Evolutionary conservation across 1,140 invertebrate species (phyloP).

Genomic region (Nylanderia fulva): DNA sequence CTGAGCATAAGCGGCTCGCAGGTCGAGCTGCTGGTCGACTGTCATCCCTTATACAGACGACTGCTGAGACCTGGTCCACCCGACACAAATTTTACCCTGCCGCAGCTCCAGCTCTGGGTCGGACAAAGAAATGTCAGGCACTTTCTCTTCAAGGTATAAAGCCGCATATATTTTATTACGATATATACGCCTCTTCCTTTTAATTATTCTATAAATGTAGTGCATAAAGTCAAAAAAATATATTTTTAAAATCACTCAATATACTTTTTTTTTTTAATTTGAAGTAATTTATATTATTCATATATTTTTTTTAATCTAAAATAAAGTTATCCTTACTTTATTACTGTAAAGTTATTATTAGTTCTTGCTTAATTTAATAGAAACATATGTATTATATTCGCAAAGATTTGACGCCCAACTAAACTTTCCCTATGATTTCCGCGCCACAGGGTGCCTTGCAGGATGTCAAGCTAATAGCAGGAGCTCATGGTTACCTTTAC

Average conservation of each 20-base stretch:
- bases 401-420: slow-evolving; percentile 42
- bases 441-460: slow-evolving; percentile 92
- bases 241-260: neutral
- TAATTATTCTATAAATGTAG: neutral
- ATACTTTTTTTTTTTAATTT: neutral
- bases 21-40: slow-evolving; percentile 94
- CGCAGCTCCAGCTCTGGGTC: slow-evolving; percentile 92
- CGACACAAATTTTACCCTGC: slow-evolving; percentile 91
- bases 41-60: slow-evolving; percentile 93
- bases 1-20: slow-evolving; percentile 93
- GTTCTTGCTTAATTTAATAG: neutral
- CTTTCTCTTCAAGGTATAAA: slow-evolving; percentile 95
- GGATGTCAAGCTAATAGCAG: slow-evolving; percentile 94
- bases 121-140: slow-evolving; percentile 94
- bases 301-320: too few species aligned
- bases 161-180: neutral
- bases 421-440: slow-evolving; percentile 73
- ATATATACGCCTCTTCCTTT: neutral
- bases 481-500: slow-evolving; percentile 93
- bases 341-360: neutral
- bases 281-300: neutral
- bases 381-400: neutral
- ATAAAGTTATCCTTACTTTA: neutral
- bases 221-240: too few species aligned
- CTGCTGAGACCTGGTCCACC: slow-evolving; percentile 88